Evolutionary conservation across 1,140 invertebrate genomes (phyloP).

Genomic region (Trichonephila inaurata): DNA sequence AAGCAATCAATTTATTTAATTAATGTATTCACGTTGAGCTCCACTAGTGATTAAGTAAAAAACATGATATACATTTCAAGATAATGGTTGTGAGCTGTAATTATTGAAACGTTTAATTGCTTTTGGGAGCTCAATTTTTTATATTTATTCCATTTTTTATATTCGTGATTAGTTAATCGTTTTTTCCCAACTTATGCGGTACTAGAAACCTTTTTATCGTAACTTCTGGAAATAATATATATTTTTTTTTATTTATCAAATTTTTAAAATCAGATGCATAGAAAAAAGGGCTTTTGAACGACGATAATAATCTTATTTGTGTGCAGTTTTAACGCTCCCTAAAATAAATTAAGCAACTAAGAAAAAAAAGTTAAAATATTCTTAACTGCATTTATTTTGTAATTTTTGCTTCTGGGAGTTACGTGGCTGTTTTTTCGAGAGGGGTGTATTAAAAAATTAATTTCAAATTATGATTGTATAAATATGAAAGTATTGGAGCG

Average conservation of each 20-base stretch:
- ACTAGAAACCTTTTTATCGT: background rate
- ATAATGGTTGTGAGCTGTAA: background rate
- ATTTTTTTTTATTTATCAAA: background rate
- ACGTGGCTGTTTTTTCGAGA: background rate
- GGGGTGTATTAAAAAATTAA: background rate
- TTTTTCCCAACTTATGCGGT: constrained; percentile 12
- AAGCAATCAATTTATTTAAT: constrained; percentile 64
- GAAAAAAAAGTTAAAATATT: background rate
- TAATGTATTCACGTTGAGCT: constrained; percentile 9
- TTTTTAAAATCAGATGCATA: background rate
- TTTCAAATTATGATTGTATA: background rate
- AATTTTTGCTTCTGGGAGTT: background rate
- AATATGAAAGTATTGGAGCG: background rate
- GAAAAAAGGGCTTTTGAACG: background rate
- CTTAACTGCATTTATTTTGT: background rate
- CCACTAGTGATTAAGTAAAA: constrained; percentile 31
- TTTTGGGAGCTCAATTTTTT: background rate
- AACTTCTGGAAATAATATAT: background rate
- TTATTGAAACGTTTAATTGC: constrained; percentile 41
- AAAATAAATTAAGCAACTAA: background rate
- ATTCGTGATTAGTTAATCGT: constrained; percentile 18
- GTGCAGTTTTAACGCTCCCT: background rate
- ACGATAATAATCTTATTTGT: background rate
- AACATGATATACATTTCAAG: constrained; percentile 59
- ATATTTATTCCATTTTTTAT: background rate